Percentiles rank a stretch among this genome's conserved stretches.
Evolutionary conservation across 2,797 vertebrate species (phyloP).

Genomic region (Argentina silus): DNA sequence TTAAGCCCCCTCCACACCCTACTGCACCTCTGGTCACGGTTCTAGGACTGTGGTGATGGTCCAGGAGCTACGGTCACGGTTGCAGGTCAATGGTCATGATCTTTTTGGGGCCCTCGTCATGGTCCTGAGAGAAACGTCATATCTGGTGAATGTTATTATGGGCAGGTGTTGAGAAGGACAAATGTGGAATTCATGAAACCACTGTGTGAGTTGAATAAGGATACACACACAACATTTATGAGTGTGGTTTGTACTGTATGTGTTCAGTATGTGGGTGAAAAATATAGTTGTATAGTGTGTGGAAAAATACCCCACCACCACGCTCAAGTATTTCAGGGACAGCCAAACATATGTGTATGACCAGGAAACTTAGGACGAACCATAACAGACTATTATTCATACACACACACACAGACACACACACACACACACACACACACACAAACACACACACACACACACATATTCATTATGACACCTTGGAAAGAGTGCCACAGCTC

Average conservation of each 20-base stretch:
- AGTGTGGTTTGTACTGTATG: not conserved
- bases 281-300: not conserved
- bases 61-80: not conserved
- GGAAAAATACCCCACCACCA: not conserved
- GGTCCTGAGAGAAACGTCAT: not conserved
- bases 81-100: not conserved
- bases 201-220: not conserved
- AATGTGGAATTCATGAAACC: not conserved
- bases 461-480: not conserved
- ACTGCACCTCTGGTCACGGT: not conserved
- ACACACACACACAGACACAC: not conserved
- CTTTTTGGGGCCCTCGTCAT: not conserved
- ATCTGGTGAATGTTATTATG: not conserved
- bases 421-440: not conserved
- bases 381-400: not conserved
- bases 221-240: not conserved
- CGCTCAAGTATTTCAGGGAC: not conserved
- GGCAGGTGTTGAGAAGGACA: not conserved
- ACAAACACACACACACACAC: not conserved
- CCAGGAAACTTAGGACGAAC: not conserved
- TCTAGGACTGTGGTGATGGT: not conserved
- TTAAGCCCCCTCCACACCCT: not conserved
- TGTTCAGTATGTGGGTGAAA: not conserved
- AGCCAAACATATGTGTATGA: not conserved
- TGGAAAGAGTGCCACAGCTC: not conserved